These are phyloP conservation scores for Melanargia galathea DNA, from an alignment of 2,888 invertebrate species.

Conservation along the genomic window DNA sequence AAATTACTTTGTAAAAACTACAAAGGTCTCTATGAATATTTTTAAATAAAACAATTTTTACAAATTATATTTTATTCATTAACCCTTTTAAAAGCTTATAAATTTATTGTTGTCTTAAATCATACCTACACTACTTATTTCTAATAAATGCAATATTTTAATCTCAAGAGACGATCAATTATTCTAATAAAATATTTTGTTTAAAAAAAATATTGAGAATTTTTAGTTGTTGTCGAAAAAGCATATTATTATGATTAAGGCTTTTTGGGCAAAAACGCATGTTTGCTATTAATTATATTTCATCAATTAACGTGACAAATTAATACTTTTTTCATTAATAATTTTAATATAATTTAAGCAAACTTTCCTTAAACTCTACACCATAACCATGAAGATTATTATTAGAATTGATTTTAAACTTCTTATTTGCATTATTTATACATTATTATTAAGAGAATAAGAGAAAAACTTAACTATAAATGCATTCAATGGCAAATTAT, in stretches of 20 bases:
- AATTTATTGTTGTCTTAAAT: conserved; percentile 1
- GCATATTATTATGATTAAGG: conserved; percentile 47
- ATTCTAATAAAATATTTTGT: conserved; percentile 25
- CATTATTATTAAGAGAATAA: not conserved
- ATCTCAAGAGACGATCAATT: conserved; percentile 26
- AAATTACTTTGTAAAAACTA: too few relatives aligned
- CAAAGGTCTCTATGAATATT: too few relatives aligned
- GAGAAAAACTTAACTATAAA: conserved; percentile 20
- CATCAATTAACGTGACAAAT: not conserved
- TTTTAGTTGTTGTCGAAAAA: conserved; percentile 55
- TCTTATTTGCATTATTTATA: not conserved
- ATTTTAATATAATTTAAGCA: conserved; percentile 27
- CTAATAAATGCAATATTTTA: conserved; percentile 45
- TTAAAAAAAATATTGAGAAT: conserved; percentile 23
- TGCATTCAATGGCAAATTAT: conserved; percentile 27
- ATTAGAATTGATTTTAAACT: not conserved
- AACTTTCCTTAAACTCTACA: conserved; percentile 20
- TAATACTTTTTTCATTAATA: not conserved
- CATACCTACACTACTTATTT: conserved; percentile 7
- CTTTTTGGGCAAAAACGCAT: conserved; percentile 58
- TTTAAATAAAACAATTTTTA: conserved; percentile 24
- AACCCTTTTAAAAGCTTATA: conserved; percentile 8
- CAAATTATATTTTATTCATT: conserved; percentile 25
- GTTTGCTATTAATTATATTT: conserved; percentile 53
- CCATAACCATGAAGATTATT: not conserved